Base-by-base conservation (phyloP, 1,140 invertebrate species). In the Pinna nobilis region DNA sequence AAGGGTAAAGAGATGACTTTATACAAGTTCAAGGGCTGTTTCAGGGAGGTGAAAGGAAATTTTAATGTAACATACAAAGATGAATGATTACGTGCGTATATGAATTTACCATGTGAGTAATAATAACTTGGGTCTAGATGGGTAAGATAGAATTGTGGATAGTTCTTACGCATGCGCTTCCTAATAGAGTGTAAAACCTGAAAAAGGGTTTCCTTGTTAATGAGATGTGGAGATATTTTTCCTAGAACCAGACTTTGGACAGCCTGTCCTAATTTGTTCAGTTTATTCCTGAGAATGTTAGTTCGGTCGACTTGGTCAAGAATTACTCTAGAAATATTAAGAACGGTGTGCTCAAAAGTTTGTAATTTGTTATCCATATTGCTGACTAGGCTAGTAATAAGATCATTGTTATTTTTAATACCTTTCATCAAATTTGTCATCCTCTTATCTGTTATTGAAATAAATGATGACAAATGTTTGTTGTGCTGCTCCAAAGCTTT, bases 1-100 rank as follows among this genome's bases (percentile, higher is more conserved):
- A 72, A 50, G 25, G 70, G 70, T 1, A 72, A 9, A 15, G 60
- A 55, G 30, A 47, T 32, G 20, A 72, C 28, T 57, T 65, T 64
- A 30, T 65, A 65, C 28, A 72, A 25, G 30, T 65, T 25, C 4
- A 72, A 15, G 30, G 50, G 39, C 32, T 55, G 57, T 5, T 44
- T 15, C 25, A 33, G 70, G 15, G 61, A 65, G 7, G 70, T 55
- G 35, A 72, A 30, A 47, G 61, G 60, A 72, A 72, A 72, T 18
- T 35, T 33, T 23, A 72, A 9, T 6, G 70, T 65, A 28, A 65
- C 44, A 55, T 64, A 71, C 2, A 71, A n/a, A 9, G 32, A 7
- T 18, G 59, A 41, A 13, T 44, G 18, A 30, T 64, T 63, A 39
- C 69, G 32, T 2, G 49, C 37, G 44, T 33, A 71, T 11, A 71